Evolutionary conservation across 2,113 vertebrate genomes (phyloP).

Genomic region (Catharus bicknelli): DNA sequence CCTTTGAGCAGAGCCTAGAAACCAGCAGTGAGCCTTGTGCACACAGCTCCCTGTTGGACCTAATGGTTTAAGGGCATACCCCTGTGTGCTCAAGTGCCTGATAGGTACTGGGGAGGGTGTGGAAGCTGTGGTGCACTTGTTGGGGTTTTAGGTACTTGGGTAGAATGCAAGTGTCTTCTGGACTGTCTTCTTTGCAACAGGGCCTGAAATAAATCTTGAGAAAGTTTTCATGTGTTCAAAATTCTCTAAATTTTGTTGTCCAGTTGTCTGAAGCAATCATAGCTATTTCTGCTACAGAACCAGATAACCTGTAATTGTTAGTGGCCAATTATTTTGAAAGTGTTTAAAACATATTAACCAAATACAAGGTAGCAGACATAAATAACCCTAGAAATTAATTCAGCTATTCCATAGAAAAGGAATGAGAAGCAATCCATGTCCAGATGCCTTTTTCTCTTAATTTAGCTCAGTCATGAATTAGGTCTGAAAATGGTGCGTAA

Average conservation of each 20-base stretch:
- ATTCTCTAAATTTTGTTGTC: not conserved
- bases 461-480: not conserved
- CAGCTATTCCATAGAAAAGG: not conserved
- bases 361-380: not conserved
- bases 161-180: not conserved
- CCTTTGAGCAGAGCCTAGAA: not conserved
- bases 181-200: not conserved
- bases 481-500: not conserved
- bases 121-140: not conserved
- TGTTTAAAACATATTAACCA: not conserved
- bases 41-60: not conserved
- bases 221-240: not conserved
- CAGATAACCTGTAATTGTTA: not conserved
- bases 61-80: not conserved
- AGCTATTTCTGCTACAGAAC: not conserved
- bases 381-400: not conserved
- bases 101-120: not conserved
- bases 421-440: not conserved
- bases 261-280: not conserved
- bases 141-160: not conserved
- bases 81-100: not conserved
- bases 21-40: not conserved
- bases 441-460: not conserved
- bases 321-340: not conserved
- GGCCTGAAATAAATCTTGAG: not conserved